Conservation (phyloP, 2,113 vertebrate genomes). For the Pao palembangensis region DNA sequence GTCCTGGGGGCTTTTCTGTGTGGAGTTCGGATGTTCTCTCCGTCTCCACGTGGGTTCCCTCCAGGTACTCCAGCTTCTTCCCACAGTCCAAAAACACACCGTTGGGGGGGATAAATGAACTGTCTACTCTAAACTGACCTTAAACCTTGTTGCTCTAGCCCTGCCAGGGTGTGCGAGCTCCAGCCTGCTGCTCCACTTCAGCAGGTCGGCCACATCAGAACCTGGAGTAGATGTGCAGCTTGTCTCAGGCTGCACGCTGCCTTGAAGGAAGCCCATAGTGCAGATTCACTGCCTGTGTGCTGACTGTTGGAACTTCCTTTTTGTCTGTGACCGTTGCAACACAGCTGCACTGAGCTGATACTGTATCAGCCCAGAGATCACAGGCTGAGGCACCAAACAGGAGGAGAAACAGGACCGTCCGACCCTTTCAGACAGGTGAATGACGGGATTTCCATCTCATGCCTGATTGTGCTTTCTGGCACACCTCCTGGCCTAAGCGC, state of each 20-base stretch:
- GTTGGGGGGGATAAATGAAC: no score
- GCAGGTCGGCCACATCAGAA: no score
- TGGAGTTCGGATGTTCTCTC: no score
- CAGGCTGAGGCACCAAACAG: not conserved
- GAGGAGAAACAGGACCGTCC: not conserved
- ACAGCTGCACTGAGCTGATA: constrained; percentile 56
- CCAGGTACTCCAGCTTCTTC: no score
- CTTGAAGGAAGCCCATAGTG: constrained; percentile 7
- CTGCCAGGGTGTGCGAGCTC: no score
- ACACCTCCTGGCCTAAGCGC: constrained; percentile 42
- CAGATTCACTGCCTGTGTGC: constrained; percentile 42
- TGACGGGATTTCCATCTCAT: constrained; percentile 16
- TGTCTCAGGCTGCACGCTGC: not conserved
- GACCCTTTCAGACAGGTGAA: not conserved
- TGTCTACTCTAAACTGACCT: no score
- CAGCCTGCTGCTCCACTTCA: no score
- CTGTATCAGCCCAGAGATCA: constrained; percentile 51
- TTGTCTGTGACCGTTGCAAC: constrained; percentile 36
- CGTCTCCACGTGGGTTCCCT: no score
- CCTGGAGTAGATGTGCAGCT: no score
- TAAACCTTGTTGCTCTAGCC: no score
- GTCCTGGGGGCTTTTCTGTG: no score
- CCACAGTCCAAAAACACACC: no score
- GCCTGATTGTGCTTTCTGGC: constrained; percentile 40
- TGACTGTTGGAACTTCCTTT: constrained; percentile 45